These are phyloP conservation scores for Desoria tigrina DNA, from an alignment of 2,888 invertebrate genomes.

Conservation along the genomic window DNA sequence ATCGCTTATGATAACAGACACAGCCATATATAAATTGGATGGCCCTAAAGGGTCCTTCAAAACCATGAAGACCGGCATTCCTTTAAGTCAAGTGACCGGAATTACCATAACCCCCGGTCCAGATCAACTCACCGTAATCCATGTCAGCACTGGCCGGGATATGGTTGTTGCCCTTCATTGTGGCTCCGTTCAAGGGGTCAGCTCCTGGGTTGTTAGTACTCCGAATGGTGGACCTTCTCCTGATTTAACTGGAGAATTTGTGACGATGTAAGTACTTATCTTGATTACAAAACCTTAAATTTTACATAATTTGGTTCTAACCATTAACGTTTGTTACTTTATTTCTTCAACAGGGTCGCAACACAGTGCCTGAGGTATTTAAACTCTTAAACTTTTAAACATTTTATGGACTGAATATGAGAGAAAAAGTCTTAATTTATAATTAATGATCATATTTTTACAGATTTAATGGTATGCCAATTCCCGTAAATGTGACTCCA, in stretches of 20 bases:
- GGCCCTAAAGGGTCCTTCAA: slow-evolving; percentile 73
- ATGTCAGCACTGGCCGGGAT: slow-evolving; percentile 85
- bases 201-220: slow-evolving; percentile 51
- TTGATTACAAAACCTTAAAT: too few species aligned
- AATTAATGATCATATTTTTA: slow-evolving; percentile 48
- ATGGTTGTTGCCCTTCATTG: slow-evolving; percentile 74
- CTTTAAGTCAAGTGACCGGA: slow-evolving; percentile 69
- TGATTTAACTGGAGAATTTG: slow-evolving; percentile 53
- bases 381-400: too few species aligned
- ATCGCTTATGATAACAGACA: slow-evolving; percentile 83
- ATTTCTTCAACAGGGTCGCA: too few species aligned
- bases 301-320: too few species aligned
- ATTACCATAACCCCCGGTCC: slow-evolving; percentile 77
- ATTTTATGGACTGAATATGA: slow-evolving; percentile 7
- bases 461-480: slow-evolving; percentile 70
- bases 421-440: too few species aligned
- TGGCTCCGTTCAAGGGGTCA: slow-evolving; percentile 52
- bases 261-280: too few species aligned
- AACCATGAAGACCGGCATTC: slow-evolving; percentile 80
- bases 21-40: slow-evolving; percentile 83
- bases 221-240: slow-evolving; percentile 50
- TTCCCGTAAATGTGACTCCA: slow-evolving; percentile 72
- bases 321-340: too few species aligned
- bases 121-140: slow-evolving; percentile 84
- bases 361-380: slow-evolving; percentile 48